phyloP scores from a whole-genome alignment of 2,797 vertebrate genomes.

The Menidia menidia region DNA sequence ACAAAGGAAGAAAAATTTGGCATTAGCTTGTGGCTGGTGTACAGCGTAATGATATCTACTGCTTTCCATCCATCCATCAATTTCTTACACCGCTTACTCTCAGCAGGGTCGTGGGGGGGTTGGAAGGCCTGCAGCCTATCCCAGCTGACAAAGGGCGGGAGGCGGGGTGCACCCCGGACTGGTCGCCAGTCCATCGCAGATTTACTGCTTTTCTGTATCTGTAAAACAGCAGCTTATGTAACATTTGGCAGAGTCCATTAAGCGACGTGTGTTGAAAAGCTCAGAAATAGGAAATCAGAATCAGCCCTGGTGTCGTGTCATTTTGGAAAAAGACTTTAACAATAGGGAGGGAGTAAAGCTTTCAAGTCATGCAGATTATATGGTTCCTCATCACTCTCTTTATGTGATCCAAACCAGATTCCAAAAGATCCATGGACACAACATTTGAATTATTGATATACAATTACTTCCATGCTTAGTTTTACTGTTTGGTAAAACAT shows the following conservation, averaged over 20 bases:
- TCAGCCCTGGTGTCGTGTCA: slow-evolving; percentile 45
- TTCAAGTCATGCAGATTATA: not conserved
- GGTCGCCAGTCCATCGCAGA: not conserved
- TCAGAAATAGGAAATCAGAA: slow-evolving; percentile 51
- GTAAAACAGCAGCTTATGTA: slow-evolving; percentile 62
- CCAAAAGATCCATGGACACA: not conserved
- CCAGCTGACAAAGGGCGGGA: too few relatives aligned
- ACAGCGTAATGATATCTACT: slow-evolving; percentile 42
- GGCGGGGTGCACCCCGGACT: too few relatives aligned
- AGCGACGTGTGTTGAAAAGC: slow-evolving; percentile 37
- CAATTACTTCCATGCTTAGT: not conserved
- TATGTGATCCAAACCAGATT: not conserved
- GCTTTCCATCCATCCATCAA: slow-evolving; percentile 1
- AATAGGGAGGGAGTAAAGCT: slow-evolving; percentile 49
- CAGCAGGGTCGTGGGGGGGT: too few relatives aligned
- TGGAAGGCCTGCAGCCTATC: too few relatives aligned
- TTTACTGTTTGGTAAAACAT: too few relatives aligned
- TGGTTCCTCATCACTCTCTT: not conserved
- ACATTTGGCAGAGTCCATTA: slow-evolving; percentile 31
- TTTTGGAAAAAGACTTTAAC: slow-evolving; percentile 32
- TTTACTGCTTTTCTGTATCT: slow-evolving; percentile 51
- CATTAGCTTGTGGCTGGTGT: slow-evolving; percentile 41
- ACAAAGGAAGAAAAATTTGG: slow-evolving; percentile 26
- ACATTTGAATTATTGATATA: not conserved
- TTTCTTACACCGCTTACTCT: too few relatives aligned